phyloP scores from a whole-genome alignment of 1,140 invertebrate genomes.

The Drosophila aff. region DNA sequence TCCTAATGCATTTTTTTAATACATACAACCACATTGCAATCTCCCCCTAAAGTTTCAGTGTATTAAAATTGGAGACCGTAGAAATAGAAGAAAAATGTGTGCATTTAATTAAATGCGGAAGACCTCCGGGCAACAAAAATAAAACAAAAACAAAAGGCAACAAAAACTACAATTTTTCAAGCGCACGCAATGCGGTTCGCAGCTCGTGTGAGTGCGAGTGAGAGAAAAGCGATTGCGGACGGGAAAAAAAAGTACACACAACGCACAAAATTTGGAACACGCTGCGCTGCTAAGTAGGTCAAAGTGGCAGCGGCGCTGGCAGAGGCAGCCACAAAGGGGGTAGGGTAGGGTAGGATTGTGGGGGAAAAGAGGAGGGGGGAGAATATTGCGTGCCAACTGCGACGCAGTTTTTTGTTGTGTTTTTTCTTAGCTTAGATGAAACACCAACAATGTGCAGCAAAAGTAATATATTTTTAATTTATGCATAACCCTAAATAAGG shows the following conservation, averaged over 20 bases:
- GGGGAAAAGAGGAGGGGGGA: conserved; percentile 14
- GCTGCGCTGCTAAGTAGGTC: conserved; percentile 78
- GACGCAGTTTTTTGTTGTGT: conserved; percentile 33
- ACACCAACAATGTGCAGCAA: conserved; percentile 24
- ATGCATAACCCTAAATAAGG: conserved; percentile 64
- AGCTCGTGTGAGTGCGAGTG: neutral
- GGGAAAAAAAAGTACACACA: conserved; percentile 62
- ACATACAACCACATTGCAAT: neutral
- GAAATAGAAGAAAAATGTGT: conserved; percentile 51
- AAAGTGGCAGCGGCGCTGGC: conserved; percentile 70
- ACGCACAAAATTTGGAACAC: conserved; percentile 80
- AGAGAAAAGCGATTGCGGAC: conserved; percentile 10
- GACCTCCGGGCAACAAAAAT: conserved; percentile 50
- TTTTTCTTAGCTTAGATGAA: conserved; percentile 13
- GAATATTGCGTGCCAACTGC: conserved; percentile 69
- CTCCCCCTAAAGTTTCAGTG: neutral
- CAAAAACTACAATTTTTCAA: conserved; percentile 72
- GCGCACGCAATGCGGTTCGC: conserved; percentile 60
- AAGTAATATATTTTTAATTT: conserved; percentile 68
- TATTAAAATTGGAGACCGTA: conserved; percentile 34
- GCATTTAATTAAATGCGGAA: conserved; percentile 85
- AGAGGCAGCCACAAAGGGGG: conserved; percentile 38
- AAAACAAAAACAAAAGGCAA: conserved; percentile 7
- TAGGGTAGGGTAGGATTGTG: neutral
- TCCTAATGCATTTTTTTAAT: neutral